A percentile compares a stretch with the other conserved stretches of the same genome.
These are phyloP conservation scores for Sparidentex hasta DNA, from an alignment of 2,797 vertebrate genomes.

Conservation along the genomic window DNA sequence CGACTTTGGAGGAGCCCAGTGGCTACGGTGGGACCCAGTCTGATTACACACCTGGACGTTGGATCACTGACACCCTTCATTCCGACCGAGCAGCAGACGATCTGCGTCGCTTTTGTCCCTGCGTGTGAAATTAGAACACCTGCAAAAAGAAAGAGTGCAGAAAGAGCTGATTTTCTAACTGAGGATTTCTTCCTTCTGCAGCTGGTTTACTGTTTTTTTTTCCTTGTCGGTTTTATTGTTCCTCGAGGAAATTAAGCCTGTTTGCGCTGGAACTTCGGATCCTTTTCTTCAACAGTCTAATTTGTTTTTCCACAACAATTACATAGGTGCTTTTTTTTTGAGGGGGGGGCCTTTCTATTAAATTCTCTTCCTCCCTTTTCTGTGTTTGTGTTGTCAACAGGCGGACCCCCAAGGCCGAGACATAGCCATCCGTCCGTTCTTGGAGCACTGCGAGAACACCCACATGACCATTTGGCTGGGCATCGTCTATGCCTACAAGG, in stretches of 20 bases:
- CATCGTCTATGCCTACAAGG: conserved; percentile 99
- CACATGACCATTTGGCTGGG: conserved; percentile 99
- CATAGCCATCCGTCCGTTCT: conserved; percentile 96
- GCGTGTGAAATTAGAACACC: conserved; percentile 26
- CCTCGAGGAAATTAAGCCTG: background rate
- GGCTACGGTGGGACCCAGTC: conserved; percentile 45
- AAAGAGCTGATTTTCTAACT: background rate
- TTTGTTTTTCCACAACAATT: conserved; percentile 6
- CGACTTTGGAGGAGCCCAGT: conserved; percentile 53
- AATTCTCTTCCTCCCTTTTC: conserved; percentile 33
- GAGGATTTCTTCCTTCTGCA: conserved; percentile 16
- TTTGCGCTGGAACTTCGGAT: background rate
- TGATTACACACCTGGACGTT: conserved; percentile 62
- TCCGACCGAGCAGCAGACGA: background rate
- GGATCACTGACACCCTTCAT: conserved; percentile 53
- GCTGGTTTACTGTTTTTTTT: conserved; percentile 5
- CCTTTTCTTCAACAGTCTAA: conserved; percentile 1
- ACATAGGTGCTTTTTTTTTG: conserved; percentile 11
- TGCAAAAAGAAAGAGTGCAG: conserved; percentile 28
- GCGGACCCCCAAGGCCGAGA: conserved; percentile 97
- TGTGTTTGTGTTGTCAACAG: conserved; percentile 82
- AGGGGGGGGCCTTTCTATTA: conserved; percentile 13
- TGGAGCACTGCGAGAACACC: conserved; percentile 99
- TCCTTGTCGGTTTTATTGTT: conserved; percentile 17
- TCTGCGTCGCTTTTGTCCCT: conserved; percentile 22